phyloP scores from a whole-genome alignment of 2,888 invertebrate species.

The Archips crataeganus region DNA sequence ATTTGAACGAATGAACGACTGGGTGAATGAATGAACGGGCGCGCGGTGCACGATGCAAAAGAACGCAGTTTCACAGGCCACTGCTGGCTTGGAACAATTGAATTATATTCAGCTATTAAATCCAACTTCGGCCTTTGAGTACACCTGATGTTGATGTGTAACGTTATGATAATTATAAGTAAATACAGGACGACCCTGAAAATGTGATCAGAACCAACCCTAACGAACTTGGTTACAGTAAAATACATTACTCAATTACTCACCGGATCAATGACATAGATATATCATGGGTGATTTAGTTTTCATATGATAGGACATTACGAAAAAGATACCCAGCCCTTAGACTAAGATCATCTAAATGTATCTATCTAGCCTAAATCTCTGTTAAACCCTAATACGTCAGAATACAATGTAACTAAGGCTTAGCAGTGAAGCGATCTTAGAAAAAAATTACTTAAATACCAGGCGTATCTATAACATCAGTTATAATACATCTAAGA shows the following conservation, averaged over 20 bases:
- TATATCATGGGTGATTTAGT: no score
- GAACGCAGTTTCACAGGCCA: conserved; percentile 74
- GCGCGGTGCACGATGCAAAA: conserved; percentile 58
- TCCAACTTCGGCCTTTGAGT: conserved; percentile 32
- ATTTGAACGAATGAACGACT: conserved; percentile 37
- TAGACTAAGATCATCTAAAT: no score
- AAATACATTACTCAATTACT: no score
- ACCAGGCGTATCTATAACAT: background rate
- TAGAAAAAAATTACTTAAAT: background rate
- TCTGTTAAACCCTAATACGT: no score
- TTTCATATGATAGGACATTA: no score
- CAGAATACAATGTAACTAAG: no score
- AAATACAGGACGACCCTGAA: no score
- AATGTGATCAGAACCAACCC: no score
- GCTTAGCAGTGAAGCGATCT: background rate
- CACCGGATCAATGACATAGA: no score
- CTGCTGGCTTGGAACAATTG: conserved; percentile 71
- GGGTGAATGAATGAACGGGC: conserved; percentile 42
- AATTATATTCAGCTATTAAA: conserved; percentile 61
- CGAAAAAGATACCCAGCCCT: no score
- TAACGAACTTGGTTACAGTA: no score
- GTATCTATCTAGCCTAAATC: no score
- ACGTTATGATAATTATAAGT: background rate
- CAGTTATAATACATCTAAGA: conserved; percentile 9
- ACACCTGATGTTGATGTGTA: conserved; percentile 36